Conservation (phyloP, 1,140 invertebrate species). For the Camponotus pennsylvanicus region DNA sequence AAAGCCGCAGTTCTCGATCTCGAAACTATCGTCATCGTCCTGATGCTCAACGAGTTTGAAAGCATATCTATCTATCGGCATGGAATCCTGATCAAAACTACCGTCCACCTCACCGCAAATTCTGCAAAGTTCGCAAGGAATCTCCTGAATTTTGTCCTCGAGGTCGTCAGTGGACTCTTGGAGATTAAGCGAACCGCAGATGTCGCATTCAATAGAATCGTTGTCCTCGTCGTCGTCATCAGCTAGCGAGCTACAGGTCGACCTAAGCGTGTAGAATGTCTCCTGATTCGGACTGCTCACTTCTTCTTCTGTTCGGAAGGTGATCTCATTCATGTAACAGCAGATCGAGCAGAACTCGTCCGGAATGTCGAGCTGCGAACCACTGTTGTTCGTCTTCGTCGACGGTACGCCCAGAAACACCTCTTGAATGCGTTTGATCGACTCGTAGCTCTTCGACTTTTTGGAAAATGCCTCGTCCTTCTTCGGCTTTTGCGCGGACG, state of each 20-base stretch:
- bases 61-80: constrained; percentile 24
- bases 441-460: constrained; percentile 85
- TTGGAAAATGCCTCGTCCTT: constrained; percentile 73
- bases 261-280: constrained; percentile 79
- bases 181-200: constrained; percentile 82
- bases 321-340: constrained; percentile 79
- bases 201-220: constrained; percentile 83
- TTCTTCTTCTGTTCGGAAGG: constrained; percentile 59
- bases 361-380: constrained; percentile 73
- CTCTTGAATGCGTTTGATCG: constrained; percentile 79
- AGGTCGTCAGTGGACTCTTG: constrained; percentile 73
- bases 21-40: constrained; percentile 78
- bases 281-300: constrained; percentile 72
- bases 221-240: constrained; percentile 79
- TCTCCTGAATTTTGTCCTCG: constrained; percentile 65
- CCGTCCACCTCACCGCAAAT: constrained; percentile 82
- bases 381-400: constrained; percentile 79
- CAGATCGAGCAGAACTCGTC: constrained; percentile 84
- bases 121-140: constrained; percentile 80
- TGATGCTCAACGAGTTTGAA: constrained; percentile 41
- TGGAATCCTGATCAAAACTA: constrained; percentile 61
- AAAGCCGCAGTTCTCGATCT: constrained; percentile 77
- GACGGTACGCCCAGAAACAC: constrained; percentile 58
- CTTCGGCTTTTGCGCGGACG: constrained; percentile 43
- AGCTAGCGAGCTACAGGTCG: constrained; percentile 80